Evolutionary conservation across 1,140 invertebrate genomes (phyloP).

Genomic region (Hormaphis cornu): DNA sequence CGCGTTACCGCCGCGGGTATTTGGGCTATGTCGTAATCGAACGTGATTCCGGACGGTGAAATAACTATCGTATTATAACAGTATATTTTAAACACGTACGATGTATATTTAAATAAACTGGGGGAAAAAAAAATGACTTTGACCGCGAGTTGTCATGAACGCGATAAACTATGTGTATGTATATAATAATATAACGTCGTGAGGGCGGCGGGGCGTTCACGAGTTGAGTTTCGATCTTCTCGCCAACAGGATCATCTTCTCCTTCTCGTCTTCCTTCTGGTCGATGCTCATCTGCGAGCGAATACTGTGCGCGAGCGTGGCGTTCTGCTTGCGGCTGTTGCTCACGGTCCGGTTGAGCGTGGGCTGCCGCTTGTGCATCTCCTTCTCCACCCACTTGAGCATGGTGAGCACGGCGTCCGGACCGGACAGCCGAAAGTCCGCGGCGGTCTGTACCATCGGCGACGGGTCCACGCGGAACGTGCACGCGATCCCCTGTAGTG

Average conservation of each 20-base stretch:
- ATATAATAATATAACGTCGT: no score
- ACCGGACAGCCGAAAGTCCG: slow-evolving; percentile 71
- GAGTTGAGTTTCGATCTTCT: slow-evolving; percentile 28
- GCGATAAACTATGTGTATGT: no score
- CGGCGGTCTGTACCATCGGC: slow-evolving; percentile 71
- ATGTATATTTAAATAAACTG: no score
- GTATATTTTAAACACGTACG: no score
- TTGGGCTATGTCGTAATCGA: no score
- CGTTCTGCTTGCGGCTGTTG: slow-evolving; percentile 25
- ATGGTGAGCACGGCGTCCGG: slow-evolving; percentile 80
- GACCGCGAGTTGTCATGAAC: no score
- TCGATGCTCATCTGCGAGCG: slow-evolving; percentile 40
- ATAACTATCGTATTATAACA: no score
- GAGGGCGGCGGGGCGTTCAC: no score
- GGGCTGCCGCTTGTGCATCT: slow-evolving; percentile 64
- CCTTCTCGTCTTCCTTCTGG: slow-evolving; percentile 37
- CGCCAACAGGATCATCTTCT: slow-evolving; percentile 27
- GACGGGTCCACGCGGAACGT: slow-evolving; percentile 80
- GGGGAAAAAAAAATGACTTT: no score
- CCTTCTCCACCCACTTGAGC: slow-evolving; percentile 79
- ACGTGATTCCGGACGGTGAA: no score
- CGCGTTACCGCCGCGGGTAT: no score
- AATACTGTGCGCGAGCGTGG: slow-evolving; percentile 33
- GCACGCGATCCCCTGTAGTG: slow-evolving; percentile 77
- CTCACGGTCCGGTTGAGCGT: slow-evolving; percentile 39